Evolutionary conservation across 1,140 invertebrate genomes (phyloP).

Genomic region (Dendroctonus ponderosae): DNA sequence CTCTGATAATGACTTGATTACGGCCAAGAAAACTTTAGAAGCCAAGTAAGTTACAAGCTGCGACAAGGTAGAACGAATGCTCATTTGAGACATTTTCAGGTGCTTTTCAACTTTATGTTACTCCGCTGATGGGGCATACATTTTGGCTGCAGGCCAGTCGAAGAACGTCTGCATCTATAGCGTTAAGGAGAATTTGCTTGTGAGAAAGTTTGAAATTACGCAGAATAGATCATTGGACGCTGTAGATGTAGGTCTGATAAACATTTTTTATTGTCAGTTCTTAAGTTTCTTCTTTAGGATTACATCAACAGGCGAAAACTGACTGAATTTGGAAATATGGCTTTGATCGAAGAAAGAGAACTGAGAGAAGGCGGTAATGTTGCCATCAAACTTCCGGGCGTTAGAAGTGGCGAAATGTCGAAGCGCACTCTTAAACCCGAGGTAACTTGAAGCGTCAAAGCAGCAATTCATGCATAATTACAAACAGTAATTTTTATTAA

Average conservation of each 20-base stretch:
- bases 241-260: constrained; percentile 71
- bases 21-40: constrained; percentile 78
- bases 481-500: constrained; percentile 6
- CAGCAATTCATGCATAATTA: too few species aligned
- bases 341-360: constrained; percentile 78
- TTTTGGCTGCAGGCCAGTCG: constrained; percentile 88
- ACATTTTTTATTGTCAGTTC: not conserved
- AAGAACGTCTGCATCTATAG: constrained; percentile 95
- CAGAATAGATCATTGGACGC: constrained; percentile 92
- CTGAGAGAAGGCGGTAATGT: constrained; percentile 70
- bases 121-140: constrained; percentile 84
- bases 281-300: constrained; percentile 62
- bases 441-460: constrained; percentile 50
- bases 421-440: constrained; percentile 82
- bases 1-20: constrained; percentile 81
- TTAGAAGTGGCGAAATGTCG: constrained; percentile 84
- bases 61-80: not conserved
- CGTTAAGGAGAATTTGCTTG: constrained; percentile 68
- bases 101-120: constrained; percentile 88
- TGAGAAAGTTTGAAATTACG: constrained; percentile 94
- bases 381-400: constrained; percentile 81
- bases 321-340: constrained; percentile 91
- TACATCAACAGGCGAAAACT: constrained; percentile 85
- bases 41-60: constrained; percentile 68
- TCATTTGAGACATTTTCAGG: constrained; percentile 57